phyloP scores from a whole-genome alignment of 2,888 invertebrate genomes.

The Temnothorax ravouxi region DNA sequence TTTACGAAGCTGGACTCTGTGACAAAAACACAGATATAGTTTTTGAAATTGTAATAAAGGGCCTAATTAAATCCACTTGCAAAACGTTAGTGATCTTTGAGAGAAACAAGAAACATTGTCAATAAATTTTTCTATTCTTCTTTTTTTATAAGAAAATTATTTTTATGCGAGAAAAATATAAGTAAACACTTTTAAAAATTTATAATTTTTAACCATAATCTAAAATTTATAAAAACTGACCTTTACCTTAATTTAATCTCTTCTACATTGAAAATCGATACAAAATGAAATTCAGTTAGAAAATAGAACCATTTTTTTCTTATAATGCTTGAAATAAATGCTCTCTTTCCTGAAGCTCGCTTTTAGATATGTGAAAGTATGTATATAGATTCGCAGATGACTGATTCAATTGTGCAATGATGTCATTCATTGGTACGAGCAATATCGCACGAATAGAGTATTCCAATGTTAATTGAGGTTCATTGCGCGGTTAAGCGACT shows the following conservation, averaged over 20 bases:
- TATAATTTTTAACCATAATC: not conserved
- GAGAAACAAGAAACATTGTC: not conserved
- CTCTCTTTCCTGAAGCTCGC: not conserved
- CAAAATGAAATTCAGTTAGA: not conserved
- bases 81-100: slow-evolving; percentile 20
- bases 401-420: slow-evolving; percentile 33
- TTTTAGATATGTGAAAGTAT: not conserved
- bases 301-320: not conserved
- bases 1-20: not conserved
- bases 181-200: not conserved
- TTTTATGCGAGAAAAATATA: not conserved
- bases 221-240: not conserved
- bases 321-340: slow-evolving; percentile 2
- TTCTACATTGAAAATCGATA: not conserved
- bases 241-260: not conserved
- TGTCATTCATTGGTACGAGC: slow-evolving; percentile 16
- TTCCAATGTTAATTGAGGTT: slow-evolving; percentile 37
- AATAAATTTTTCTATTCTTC: not conserved
- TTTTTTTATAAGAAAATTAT: not conserved
- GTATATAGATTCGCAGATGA: slow-evolving; percentile 8
- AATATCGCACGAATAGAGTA: slow-evolving; percentile 18
- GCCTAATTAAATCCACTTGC: slow-evolving; percentile 1
- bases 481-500: slow-evolving; percentile 23
- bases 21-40: not conserved
- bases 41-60: not conserved